A percentile compares a stretch with the other conserved stretches of the same genome.
These are phyloP conservation scores for Trachythela sp. DNA, from an alignment of 64 coral and sea anemone species.

Conservation along the genomic window DNA sequence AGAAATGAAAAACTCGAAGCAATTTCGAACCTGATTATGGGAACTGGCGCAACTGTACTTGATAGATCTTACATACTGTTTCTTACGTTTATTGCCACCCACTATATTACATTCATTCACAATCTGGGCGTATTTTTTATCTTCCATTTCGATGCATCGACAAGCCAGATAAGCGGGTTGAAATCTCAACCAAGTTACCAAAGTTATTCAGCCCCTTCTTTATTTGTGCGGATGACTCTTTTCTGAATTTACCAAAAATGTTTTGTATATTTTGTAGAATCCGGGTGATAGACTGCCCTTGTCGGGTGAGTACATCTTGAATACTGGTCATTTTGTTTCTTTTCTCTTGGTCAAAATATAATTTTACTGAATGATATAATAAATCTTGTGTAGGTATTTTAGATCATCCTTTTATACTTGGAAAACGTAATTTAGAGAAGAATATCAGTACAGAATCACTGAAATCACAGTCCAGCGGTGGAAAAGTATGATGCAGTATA, in stretches of 20 bases:
- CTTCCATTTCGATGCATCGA: not conserved
- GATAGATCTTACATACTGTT: too few relatives aligned
- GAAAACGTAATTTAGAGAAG: slow-evolving; percentile 29
- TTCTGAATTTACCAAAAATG: not conserved
- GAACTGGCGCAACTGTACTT: too few relatives aligned
- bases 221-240: too few relatives aligned
- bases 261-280: slow-evolving; percentile 58
- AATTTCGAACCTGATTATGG: too few relatives aligned
- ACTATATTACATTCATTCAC: not conserved
- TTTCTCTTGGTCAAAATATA: too few relatives aligned
- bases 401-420: slow-evolving; percentile 94
- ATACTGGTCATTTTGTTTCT: not conserved
- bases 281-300: slow-evolving; percentile 82
- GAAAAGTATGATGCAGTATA: not conserved
- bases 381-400: slow-evolving; percentile 63
- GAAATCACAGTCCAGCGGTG: not conserved
- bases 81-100: too few relatives aligned
- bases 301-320: slow-evolving; percentile 55
- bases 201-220: too few relatives aligned
- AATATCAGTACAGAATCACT: not conserved
- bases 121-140: not conserved
- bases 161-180: too few relatives aligned
- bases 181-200: too few relatives aligned
- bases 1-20: too few relatives aligned
- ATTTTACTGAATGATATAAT: not conserved